These are phyloP conservation scores for Pampus argenteus DNA, from an alignment of 2,797 vertebrate species.

Conservation along the genomic window DNA sequence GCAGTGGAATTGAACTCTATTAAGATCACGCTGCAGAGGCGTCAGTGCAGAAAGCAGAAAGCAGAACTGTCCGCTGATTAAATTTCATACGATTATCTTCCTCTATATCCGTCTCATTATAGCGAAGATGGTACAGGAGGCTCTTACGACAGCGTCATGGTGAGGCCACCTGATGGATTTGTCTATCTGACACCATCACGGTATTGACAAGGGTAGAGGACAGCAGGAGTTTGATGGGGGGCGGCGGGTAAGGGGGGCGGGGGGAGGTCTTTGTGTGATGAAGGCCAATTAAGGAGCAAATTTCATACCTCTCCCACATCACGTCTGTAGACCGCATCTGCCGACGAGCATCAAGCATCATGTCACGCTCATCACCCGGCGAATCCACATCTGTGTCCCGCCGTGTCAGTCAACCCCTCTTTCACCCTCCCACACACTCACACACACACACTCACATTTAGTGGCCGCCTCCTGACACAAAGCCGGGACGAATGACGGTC, in stretches of 20 bases:
- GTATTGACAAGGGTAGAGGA: conserved; percentile 29
- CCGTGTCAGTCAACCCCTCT: conserved; percentile 60
- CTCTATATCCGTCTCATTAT: conserved; percentile 12
- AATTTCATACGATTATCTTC: conserved; percentile 9
- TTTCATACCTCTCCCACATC: conserved; percentile 51
- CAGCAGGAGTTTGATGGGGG: conserved; percentile 28
- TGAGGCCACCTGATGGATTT: conserved; percentile 47
- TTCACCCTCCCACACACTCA: not conserved
- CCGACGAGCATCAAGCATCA: conserved; percentile 20
- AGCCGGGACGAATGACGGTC: conserved; percentile 20
- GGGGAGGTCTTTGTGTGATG: conserved; percentile 18
- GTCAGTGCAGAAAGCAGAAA: not conserved
- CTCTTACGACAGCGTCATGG: conserved; percentile 5
- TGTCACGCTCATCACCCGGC: conserved; percentile 42
- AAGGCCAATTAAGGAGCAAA: conserved; percentile 65
- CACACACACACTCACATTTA: not conserved
- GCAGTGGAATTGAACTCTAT: conserved; percentile 25
- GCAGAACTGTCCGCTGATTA: conserved; percentile 15
- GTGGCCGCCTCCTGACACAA: not conserved
- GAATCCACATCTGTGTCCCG: conserved; percentile 71
- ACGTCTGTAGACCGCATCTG: conserved; percentile 58
- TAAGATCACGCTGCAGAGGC: conserved; percentile 6
- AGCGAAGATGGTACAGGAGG: conserved; percentile 6
- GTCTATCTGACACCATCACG: conserved; percentile 18
- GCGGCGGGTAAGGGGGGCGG: no score